Base-by-base conservation (phyloP, 2,888 invertebrate genomes). In the Laspeyria flexula region DNA sequence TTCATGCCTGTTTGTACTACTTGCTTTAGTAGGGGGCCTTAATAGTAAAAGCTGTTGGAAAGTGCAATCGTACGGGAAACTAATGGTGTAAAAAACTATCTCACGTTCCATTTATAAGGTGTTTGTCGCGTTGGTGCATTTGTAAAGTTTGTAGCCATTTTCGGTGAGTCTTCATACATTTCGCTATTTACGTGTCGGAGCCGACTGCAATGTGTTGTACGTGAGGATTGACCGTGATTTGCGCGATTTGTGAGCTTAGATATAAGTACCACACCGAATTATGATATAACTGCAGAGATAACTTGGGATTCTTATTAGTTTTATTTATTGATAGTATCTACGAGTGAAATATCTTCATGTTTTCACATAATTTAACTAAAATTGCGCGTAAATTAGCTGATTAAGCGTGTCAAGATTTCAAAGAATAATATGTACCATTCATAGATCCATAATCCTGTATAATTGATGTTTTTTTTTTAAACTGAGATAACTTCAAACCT, bases 31-130 rank as follows among this genome's bases (percentile, higher is more conserved):
- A 84, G 86, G 74, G 59, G 84, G 81, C 83, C 84, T 83, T 78
- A 84, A 83, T 90, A 90, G 89, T 91, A 90, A 89, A 90, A 90
- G 91, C 90, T 88, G 84, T 90, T 90, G 88, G 91, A 91, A 91
- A 91, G 91, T 90, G 90, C 81, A 84, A 84, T 84, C 81, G 78
- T 81, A 85, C 78, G 77, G 81, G 86, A 85, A 88, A 85, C 80
- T 80, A 77, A 78, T 83, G 71, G 79, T 78, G 83, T 86, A 88
- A 88, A 87, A 87, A 88, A 88, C 81, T 84, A 80, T 88, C 89
- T 77, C 86, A 86, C 88, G 87, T 86, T 85, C 83, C 71, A 83
- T 87, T 78, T 80, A 84, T 68, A 76, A 83, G 79, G 75, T 82
- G 79, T 81, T 81, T 77, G 79, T 80, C 71, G 74, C 77, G 80